Conservation (phyloP, 2,888 invertebrate genomes). For the Zygothrica quintamaculata region DNA sequence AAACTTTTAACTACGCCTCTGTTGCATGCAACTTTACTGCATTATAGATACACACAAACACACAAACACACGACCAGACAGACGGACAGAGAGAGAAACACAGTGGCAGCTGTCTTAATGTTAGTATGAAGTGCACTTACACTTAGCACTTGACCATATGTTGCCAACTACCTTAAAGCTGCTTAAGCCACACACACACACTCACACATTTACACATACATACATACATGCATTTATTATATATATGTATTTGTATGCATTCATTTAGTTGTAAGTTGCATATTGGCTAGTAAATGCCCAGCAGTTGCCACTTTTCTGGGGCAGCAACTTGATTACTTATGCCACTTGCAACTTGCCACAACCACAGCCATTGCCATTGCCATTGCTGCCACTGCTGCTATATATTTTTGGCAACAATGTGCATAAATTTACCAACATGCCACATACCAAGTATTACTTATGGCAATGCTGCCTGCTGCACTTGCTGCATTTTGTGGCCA, state of each 20-base stretch:
- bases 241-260: slow-evolving; percentile 19
- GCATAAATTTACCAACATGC: slow-evolving; percentile 59
- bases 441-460: slow-evolving; percentile 29
- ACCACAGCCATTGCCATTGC: slow-evolving; percentile 6
- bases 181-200: slow-evolving; percentile 29
- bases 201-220: not conserved
- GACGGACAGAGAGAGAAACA: too few relatives aligned
- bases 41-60: not conserved
- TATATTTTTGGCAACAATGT: slow-evolving; percentile 55
- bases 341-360: slow-evolving; percentile 27
- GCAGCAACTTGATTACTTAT: slow-evolving; percentile 65
- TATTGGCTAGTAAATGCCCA: slow-evolving; percentile 37
- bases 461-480: not conserved
- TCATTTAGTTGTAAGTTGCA: slow-evolving; percentile 42
- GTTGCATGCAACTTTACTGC: not conserved
- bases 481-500: slow-evolving; percentile 9
- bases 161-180: slow-evolving; percentile 29
- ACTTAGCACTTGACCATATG: slow-evolving; percentile 33
- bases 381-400: slow-evolving; percentile 2
- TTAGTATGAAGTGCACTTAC: slow-evolving; percentile 26
- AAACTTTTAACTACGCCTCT: not conserved
- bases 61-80: not conserved
- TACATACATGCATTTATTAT: not conserved
- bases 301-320: slow-evolving; percentile 44
- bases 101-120: not conserved